Evolutionary conservation across 2,113 vertebrate species (phyloP).

Genomic region (Dryoscopus gambensis): DNA sequence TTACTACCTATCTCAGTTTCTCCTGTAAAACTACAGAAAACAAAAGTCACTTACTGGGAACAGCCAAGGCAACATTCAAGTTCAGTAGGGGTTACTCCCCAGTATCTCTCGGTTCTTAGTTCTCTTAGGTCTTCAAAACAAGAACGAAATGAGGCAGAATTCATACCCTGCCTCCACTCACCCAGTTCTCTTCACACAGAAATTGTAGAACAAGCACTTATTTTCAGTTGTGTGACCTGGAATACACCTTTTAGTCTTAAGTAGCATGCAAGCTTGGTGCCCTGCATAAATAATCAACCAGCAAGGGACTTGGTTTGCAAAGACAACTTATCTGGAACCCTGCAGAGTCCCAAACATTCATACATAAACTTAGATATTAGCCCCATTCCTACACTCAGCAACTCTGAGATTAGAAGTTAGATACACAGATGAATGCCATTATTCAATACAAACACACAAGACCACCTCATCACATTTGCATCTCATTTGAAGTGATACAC

Average conservation of each 20-base stretch:
- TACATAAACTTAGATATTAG: neutral
- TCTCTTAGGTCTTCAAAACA: neutral
- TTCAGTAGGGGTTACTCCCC: neutral
- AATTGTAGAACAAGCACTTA: neutral
- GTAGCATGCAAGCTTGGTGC: neutral
- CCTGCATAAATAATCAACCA: slow-evolving; percentile 6
- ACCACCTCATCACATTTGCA: neutral
- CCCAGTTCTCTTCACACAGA: neutral
- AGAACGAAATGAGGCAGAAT: neutral
- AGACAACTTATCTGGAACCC: neutral
- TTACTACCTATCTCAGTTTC: neutral
- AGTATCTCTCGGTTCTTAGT: neutral
- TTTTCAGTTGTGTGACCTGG: neutral
- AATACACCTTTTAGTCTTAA: neutral
- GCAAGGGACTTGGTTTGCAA: neutral
- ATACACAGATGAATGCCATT: neutral
- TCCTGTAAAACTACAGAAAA: neutral
- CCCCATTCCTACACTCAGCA: neutral
- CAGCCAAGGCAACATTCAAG: neutral
- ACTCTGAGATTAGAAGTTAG: neutral
- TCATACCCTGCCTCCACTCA: neutral
- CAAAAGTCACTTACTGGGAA: neutral
- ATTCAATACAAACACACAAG: neutral
- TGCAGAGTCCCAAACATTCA: neutral
- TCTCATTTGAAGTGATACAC: rapidly evolving